Evolutionary conservation across 1,140 invertebrate genomes (phyloP).

Genomic region (Nasonia giraulti): DNA sequence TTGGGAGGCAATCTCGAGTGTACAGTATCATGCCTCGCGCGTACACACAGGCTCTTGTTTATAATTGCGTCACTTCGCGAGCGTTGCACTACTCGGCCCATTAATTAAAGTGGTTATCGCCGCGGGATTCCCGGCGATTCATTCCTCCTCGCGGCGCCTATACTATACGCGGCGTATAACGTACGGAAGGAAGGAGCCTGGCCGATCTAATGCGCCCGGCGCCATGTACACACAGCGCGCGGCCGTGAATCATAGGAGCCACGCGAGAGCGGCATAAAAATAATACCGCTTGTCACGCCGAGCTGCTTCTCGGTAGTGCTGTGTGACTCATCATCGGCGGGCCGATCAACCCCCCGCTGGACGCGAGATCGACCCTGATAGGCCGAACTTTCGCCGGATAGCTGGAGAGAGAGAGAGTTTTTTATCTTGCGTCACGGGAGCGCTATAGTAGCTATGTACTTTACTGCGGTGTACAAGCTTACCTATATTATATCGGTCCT

Average conservation of each 20-base stretch:
- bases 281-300: slow-evolving; percentile 14
- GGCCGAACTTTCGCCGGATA: not conserved
- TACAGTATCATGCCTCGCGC: not conserved
- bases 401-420: not conserved
- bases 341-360: not conserved
- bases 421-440: not conserved
- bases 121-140: slow-evolving; percentile 30
- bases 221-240: not conserved
- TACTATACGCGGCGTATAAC: not conserved
- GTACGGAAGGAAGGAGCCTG: slow-evolving; percentile 3
- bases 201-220: not conserved
- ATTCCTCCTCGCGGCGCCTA: not conserved
- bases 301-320: not conserved
- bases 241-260: slow-evolving; percentile 37
- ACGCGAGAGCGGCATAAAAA: slow-evolving; percentile 40
- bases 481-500: no score
- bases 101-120: slow-evolving; percentile 43
- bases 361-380: not conserved
- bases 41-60: not conserved
- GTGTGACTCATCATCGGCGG: slow-evolving; percentile 25
- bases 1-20: not conserved
- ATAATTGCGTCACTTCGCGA: slow-evolving; percentile 24
- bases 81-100: not conserved
- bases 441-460: not conserved
- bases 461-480: no score